phyloP scores from a whole-genome alignment of 2,113 vertebrate species.

The Indicator indicator region DNA sequence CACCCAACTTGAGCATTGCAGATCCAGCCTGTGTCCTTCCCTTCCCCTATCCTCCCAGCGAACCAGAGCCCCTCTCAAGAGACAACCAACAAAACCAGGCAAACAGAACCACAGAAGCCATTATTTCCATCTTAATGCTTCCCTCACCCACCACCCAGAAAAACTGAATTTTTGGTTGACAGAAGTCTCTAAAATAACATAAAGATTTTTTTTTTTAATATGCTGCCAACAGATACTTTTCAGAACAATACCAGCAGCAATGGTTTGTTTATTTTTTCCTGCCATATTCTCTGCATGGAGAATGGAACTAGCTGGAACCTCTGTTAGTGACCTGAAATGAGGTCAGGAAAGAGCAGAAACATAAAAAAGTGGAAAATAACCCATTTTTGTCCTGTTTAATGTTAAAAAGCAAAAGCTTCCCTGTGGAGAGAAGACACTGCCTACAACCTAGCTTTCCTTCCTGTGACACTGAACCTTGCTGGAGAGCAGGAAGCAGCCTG shows the following conservation, averaged over 20 bases:
- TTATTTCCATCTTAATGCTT: neutral
- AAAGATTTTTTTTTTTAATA: neutral
- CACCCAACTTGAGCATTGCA: neutral
- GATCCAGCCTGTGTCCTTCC: neutral
- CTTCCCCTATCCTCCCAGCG: neutral
- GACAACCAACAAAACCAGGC: neutral
- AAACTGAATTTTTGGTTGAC: neutral
- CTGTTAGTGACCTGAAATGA: neutral
- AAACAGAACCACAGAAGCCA: neutral
- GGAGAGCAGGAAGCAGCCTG: neutral
- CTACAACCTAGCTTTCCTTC: conserved; percentile 1
- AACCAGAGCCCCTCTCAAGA: neutral
- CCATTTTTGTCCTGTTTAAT: neutral
- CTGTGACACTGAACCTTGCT: neutral
- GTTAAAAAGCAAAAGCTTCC: conserved; percentile 1
- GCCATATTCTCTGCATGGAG: neutral
- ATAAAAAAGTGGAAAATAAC: conserved; percentile 28
- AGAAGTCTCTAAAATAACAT: neutral
- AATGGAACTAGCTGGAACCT: conserved; percentile 4
- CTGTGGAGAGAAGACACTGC: neutral
- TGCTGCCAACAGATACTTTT: neutral
- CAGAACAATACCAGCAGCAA: neutral
- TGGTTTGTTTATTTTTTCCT: neutral
- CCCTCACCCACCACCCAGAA: neutral
- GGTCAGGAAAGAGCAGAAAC: conserved; percentile 48